Evolutionary conservation across 2,888 invertebrate genomes (phyloP).

Genomic region (Laspeyria flexula): DNA sequence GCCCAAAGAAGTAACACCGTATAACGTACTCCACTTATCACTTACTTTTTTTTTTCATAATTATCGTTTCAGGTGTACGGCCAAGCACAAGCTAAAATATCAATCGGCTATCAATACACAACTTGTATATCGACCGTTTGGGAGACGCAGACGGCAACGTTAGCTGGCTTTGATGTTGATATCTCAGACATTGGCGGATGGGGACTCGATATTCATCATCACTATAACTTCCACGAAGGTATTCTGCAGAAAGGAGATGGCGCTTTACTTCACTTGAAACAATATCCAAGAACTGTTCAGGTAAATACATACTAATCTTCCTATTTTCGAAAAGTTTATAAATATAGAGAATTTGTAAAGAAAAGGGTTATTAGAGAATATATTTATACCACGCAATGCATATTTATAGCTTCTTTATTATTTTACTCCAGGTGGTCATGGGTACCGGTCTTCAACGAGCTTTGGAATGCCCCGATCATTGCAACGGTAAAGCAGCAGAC

Average conservation of each 20-base stretch:
- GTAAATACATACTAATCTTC: constrained; percentile 44
- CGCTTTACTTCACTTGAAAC: constrained; percentile 96
- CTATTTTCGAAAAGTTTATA: not conserved
- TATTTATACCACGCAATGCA: too few species aligned
- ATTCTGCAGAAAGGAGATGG: constrained; percentile 99
- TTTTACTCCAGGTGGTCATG: constrained; percentile 92
- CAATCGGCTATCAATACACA: constrained; percentile 97
- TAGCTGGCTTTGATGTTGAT: constrained; percentile 98
- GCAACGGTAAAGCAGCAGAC: constrained; percentile 94
- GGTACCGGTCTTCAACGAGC: constrained; percentile 95
- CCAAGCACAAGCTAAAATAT: constrained; percentile 94
- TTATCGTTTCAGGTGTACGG: constrained; percentile 88
- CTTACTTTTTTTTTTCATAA: too few species aligned
- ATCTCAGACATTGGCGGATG: constrained; percentile 99
- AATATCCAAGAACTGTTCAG: constrained; percentile 95
- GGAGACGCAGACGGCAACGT: constrained; percentile 97
- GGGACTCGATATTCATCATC: constrained; percentile 99
- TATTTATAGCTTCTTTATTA: too few species aligned
- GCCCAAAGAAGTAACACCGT: too few species aligned
- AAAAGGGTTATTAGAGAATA: too few species aligned
- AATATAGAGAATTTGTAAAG: too few species aligned
- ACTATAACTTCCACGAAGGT: constrained; percentile 99
- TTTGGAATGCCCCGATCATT: constrained; percentile 94
- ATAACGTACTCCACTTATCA: too few species aligned
- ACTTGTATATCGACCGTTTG: constrained; percentile 95